phyloP scores from a whole-genome alignment of 2,888 invertebrate species.

The Dendrolimus pini region DNA sequence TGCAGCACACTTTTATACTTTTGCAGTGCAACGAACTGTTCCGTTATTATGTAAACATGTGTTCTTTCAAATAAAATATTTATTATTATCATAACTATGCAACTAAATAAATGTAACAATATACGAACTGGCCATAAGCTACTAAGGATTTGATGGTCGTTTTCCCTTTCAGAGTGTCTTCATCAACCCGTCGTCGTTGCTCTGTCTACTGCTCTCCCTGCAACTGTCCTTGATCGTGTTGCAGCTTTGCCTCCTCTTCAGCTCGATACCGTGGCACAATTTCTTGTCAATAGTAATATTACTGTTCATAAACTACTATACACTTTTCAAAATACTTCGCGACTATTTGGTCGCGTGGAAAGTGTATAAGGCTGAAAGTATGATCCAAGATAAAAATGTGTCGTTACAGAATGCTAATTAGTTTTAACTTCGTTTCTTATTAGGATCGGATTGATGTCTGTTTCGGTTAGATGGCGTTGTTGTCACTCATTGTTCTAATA shows the following conservation, averaged over 20 bases:
- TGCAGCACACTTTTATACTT: too few relatives aligned
- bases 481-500: too few relatives aligned
- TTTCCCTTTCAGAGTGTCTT: constrained; percentile 83
- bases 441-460: too few relatives aligned
- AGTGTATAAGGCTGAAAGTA: constrained; percentile 84
- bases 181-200: constrained; percentile 87
- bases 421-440: too few relatives aligned
- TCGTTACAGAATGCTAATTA: constrained; percentile 13
- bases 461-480: too few relatives aligned
- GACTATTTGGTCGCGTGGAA: constrained; percentile 92
- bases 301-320: constrained; percentile 93
- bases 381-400: constrained; percentile 79
- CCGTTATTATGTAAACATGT: too few relatives aligned
- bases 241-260: constrained; percentile 87
- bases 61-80: too few relatives aligned
- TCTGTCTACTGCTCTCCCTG: constrained; percentile 83
- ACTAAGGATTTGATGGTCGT: too few relatives aligned
- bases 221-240: constrained; percentile 83
- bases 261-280: constrained; percentile 94
- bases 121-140: too few relatives aligned
- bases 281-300: constrained; percentile 90
- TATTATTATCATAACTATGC: too few relatives aligned
- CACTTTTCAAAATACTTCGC: constrained; percentile 91
- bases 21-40: too few relatives aligned
- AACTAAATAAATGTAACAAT: too few relatives aligned